Base-by-base conservation (phyloP, 1,140 invertebrate genomes). In the Tetramorium simillimum region DNA sequence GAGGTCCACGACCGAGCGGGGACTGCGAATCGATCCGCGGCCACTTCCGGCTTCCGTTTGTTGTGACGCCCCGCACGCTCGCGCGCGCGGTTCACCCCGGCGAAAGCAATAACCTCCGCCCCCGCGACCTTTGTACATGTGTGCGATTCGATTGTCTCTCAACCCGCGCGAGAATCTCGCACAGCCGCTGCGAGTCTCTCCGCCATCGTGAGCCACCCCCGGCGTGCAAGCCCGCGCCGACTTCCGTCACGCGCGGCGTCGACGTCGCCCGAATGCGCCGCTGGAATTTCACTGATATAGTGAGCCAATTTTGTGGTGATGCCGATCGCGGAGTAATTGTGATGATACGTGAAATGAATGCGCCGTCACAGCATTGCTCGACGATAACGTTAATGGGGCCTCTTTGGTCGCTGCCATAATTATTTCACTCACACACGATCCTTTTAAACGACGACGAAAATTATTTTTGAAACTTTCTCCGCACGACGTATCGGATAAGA, bases 1-100 rank as follows among this genome's bases (percentile, higher is more conserved):
- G 93, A 91, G 92, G 92, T 93, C 88, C 91, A 91, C 90, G 91
- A 92, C 92, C 92, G 91, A 77, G 84, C 76, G 87, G 76, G 76
- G 56, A 53, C 37, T 60, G 53, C 40, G 67, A 86, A 90, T 91
- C 89, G 89, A 89, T 92, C 88, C 85, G 51, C 21, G 63, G 75
- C 85, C 21, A 80, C 88, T 93, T 93, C 92, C 93, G 91, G 88
- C 73, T 88, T 88, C 91, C 89, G 88, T 91, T 92, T 92, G 90
- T 93, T 92, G 89, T 93, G 92, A 93, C 92, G 92, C 85, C 53
- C 53, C 81, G 88, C 28, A 37, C 62, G 40, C 21, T 46, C 80
- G 69, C 69, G 69, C 80, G 80, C 69, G 67, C 37, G 51, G 12
- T 46, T 28, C 63, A 56, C 53, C 60, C 51, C 82, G 73, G 37